These are phyloP conservation scores for Colinus virginianus DNA, from an alignment of 2,113 vertebrate genomes.

Conservation along the genomic window DNA sequence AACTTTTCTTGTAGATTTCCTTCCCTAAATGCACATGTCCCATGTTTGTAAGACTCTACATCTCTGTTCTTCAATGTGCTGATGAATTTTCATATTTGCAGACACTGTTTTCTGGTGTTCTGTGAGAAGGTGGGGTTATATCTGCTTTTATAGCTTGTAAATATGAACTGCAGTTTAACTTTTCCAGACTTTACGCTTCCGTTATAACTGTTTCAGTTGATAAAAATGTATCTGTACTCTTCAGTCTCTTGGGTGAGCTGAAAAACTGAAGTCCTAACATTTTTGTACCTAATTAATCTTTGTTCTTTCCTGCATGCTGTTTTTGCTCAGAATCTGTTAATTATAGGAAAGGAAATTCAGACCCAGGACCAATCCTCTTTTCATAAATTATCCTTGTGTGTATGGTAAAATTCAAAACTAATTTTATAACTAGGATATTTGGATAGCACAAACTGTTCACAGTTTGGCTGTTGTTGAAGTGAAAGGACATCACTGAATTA, in stretches of 20 bases:
- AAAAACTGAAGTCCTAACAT: background rate
- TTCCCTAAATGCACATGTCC: background rate
- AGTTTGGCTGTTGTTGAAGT: constrained; percentile 8
- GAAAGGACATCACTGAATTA: background rate
- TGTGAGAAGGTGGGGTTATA: background rate
- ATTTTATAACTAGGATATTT: constrained; percentile 13
- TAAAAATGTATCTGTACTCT: background rate
- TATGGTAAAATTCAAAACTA: constrained; percentile 24
- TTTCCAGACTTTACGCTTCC: background rate
- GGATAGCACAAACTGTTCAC: background rate
- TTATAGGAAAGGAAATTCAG: constrained; percentile 8
- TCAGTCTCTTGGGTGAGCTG: background rate
- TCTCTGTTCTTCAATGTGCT: background rate
- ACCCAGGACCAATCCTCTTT: constrained; percentile 20
- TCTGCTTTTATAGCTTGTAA: background rate
- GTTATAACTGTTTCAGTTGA: background rate
- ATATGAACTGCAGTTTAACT: background rate
- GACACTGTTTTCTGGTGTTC: background rate
- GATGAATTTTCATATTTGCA: background rate
- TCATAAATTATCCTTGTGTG: constrained; percentile 11
- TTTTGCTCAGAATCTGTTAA: background rate
- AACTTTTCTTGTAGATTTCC: background rate
- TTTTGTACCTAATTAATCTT: background rate
- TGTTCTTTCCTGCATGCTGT: background rate
- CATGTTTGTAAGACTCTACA: background rate